These are phyloP conservation scores for Salpingus planirostris DNA, from an alignment of 2,888 invertebrate species.

Conservation along the genomic window DNA sequence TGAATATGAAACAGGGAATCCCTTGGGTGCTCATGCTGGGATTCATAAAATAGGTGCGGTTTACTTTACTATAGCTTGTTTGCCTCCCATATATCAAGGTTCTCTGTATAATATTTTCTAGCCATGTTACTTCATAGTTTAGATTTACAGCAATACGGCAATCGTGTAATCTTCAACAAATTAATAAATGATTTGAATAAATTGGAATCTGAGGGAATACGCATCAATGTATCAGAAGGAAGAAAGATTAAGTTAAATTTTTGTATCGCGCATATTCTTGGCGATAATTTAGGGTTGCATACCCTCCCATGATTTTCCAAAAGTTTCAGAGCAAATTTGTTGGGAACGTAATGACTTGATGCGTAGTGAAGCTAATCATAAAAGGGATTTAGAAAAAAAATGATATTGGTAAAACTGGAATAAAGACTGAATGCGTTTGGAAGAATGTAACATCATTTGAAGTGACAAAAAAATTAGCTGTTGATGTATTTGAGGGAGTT, in stretches of 20 bases:
- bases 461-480: no score
- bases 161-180: neutral
- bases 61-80: slow-evolving; percentile 5
- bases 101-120: slow-evolving; percentile 4
- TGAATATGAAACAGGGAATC: slow-evolving; percentile 17
- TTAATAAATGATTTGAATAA: neutral
- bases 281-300: slow-evolving; percentile 22
- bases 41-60: slow-evolving; percentile 15
- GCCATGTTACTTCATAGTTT: neutral
- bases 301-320: slow-evolving; percentile 16
- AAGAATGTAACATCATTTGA: no score
- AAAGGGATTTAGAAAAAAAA: slow-evolving; percentile 13
- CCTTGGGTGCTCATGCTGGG: slow-evolving; percentile 11
- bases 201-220: neutral
- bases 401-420: no score
- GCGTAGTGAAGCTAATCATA: slow-evolving; percentile 27
- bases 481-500: slow-evolving; percentile 9
- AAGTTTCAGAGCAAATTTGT: slow-evolving; percentile 11
- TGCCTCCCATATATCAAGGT: slow-evolving; percentile 2
- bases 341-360: no score
- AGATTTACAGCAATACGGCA: neutral
- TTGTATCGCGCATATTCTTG: slow-evolving; percentile 14
- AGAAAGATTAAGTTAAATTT: slow-evolving; percentile 14
- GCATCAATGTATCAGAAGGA: neutral
- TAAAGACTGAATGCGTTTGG: no score